phyloP scores from a whole-genome alignment of 92 coral and sea anemone genomes.

The Umimayanthus chanpuru region DNA sequence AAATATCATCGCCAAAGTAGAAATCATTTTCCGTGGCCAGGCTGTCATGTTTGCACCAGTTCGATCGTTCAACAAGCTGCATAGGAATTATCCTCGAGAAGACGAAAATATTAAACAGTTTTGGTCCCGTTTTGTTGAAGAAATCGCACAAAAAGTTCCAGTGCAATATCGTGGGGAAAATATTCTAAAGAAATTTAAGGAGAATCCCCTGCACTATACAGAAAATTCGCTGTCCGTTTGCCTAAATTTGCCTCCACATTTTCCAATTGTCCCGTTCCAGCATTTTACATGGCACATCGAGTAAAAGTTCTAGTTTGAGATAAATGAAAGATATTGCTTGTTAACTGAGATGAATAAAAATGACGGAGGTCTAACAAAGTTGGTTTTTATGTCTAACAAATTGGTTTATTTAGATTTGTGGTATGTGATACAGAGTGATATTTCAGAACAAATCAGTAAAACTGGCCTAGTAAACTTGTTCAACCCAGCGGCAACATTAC shows the following conservation, averaged over 20 bases:
- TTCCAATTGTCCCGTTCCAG: no score
- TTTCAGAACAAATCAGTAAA: no score
- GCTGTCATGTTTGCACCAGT: conserved; percentile 16
- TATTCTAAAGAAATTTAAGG: conserved; percentile 29
- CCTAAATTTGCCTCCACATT: not conserved
- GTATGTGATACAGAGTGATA: no score
- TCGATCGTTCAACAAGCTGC: not conserved
- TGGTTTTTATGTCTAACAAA: no score
- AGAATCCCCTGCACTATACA: conserved; percentile 27
- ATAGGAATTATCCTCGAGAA: conserved; percentile 43
- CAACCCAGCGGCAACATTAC: no score
- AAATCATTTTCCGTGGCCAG: conserved; percentile 47
- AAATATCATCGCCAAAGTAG: not conserved
- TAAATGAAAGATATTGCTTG: no score
- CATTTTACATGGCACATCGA: no score
- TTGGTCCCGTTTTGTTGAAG: conserved; percentile 35
- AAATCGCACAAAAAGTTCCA: conserved; percentile 2
- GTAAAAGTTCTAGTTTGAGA: no score
- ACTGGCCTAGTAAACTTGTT: no score
- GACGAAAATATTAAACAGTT: conserved; percentile 22
- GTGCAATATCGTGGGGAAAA: not conserved
- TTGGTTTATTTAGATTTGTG: no score
- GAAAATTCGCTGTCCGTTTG: conserved; percentile 42
- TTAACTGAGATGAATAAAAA: no score
- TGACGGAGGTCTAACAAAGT: no score